These are phyloP conservation scores for Hypothenemus hampei DNA, from an alignment of 1,140 invertebrate species.

Conservation along the genomic window DNA sequence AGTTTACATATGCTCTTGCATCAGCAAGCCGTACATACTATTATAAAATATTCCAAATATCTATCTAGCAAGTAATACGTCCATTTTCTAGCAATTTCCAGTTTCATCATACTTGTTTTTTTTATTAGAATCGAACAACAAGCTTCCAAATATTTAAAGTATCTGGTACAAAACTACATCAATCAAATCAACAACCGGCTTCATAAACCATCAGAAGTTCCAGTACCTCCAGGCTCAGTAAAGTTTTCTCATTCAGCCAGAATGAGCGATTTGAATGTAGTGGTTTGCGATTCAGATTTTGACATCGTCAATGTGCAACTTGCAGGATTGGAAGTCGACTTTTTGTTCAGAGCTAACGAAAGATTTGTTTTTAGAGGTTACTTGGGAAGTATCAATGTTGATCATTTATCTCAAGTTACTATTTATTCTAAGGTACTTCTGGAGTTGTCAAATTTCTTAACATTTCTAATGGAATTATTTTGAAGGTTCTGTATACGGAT, in stretches of 20 bases:
- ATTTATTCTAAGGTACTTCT: slow-evolving; percentile 66
- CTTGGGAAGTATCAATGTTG: slow-evolving; percentile 60
- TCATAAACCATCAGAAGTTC: slow-evolving; percentile 52
- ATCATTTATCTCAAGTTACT: slow-evolving; percentile 71
- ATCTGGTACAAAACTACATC: slow-evolving; percentile 3
- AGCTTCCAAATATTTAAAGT: slow-evolving; percentile 24
- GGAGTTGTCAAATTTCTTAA: background rate
- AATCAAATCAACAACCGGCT: slow-evolving; percentile 22
- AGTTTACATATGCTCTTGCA: slow-evolving; percentile 62
- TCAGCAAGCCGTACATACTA: slow-evolving; percentile 64
- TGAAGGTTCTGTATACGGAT: slow-evolving; percentile 61
- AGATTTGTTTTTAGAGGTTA: slow-evolving; percentile 67
- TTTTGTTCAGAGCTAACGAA: slow-evolving; percentile 74
- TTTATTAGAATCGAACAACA: slow-evolving; percentile 28
- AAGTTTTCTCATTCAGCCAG: slow-evolving; percentile 73
- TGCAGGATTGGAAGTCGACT: slow-evolving; percentile 65
- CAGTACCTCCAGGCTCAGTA: slow-evolving; percentile 69
- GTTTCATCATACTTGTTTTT: background rate
- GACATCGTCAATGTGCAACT: slow-evolving; percentile 64
- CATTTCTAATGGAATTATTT: slow-evolving; percentile 1
- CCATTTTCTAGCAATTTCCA: background rate
- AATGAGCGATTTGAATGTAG: slow-evolving; percentile 56
- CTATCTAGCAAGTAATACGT: slow-evolving; percentile 46
- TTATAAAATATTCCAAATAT: slow-evolving; percentile 59
- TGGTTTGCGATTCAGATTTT: slow-evolving; percentile 65